Base-by-base conservation (phyloP, 2,888 invertebrate species). In the Drosophila fungiperda region DNA sequence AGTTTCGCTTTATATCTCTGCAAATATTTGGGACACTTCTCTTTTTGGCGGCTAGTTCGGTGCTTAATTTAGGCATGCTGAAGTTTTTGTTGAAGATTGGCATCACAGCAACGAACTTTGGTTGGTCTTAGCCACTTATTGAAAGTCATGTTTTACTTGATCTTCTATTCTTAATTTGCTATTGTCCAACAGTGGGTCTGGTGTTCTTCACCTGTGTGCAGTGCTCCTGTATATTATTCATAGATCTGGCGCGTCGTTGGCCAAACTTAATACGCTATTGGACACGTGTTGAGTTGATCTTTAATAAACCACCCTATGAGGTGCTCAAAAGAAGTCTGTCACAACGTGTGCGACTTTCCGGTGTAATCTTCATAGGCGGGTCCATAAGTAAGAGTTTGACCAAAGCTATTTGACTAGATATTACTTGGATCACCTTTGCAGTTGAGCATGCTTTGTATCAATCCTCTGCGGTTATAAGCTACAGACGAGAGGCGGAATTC, bases 41-140 rank as follows among this genome's bases (percentile, higher is more conserved):
- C 0, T 92, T 91, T 40, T 48, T 93, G 40, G 29, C 68, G 15
- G 68, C 76, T 3, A 89, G 78, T 33, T 73, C 77, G 0, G 48
- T 88, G 3, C 48, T 92, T 1, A 68, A 78, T 1, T 11, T 87
- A 9, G 63, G 79, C 23, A 84, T 78, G 73, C 20, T 89, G 0
- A 89, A 76, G 48, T 75, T 83, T 62, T 57, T 91, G 33, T 17
- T 90, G 0, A 68, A 67, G 33, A 73, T 87, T 66, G 93, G 93
- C 20, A 69, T 93, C 8, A 87, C 87, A 57, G 87, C 93, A 0
- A 93, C 92, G 75, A 93, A 92, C 75, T 77, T 90, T 23, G 92
- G 93, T 93, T 64, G 76, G 89, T 64, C 9, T n/a, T 7, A 1
- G 7, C 5, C 15, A 15, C 5, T 15, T 11, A 1, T 15, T 0